Conservation (phyloP, 2,113 vertebrate species). For the Elachura formosa region DNA sequence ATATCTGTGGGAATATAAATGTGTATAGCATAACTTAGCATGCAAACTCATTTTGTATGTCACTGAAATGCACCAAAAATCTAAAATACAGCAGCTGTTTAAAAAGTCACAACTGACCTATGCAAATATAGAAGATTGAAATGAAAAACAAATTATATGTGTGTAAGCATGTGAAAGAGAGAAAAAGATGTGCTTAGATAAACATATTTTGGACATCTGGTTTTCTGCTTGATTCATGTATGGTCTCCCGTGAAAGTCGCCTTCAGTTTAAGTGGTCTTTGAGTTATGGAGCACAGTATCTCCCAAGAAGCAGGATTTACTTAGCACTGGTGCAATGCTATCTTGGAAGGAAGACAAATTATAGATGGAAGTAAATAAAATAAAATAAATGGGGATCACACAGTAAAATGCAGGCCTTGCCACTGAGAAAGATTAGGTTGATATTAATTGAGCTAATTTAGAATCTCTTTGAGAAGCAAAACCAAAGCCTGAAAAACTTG, state of each 20-base stretch:
- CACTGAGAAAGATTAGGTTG: not conserved
- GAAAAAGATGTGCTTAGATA: not conserved
- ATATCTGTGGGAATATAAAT: not conserved
- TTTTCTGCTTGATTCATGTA: not conserved
- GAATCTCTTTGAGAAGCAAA: not conserved
- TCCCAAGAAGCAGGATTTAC: not conserved
- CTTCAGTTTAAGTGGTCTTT: not conserved
- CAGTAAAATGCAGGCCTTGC: not conserved
- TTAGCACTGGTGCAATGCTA: not conserved
- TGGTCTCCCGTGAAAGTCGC: not conserved
- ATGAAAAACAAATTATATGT: not conserved
- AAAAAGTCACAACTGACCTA: not conserved
- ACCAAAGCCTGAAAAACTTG: not conserved
- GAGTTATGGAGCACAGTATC: not conserved
- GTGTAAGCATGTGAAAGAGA: not conserved
- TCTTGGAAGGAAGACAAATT: not conserved
- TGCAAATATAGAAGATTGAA: not conserved
- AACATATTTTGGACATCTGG: not conserved
- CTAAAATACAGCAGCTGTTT: not conserved
- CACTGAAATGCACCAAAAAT: not conserved
- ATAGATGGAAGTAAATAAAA: not conserved
- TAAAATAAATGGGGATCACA: not conserved
- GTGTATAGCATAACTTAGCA: not conserved
- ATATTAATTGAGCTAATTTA: not conserved
- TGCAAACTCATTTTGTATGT: not conserved